These are phyloP conservation scores for Hemiprocne comata DNA, from an alignment of 2,113 vertebrate genomes.

Conservation along the genomic window DNA sequence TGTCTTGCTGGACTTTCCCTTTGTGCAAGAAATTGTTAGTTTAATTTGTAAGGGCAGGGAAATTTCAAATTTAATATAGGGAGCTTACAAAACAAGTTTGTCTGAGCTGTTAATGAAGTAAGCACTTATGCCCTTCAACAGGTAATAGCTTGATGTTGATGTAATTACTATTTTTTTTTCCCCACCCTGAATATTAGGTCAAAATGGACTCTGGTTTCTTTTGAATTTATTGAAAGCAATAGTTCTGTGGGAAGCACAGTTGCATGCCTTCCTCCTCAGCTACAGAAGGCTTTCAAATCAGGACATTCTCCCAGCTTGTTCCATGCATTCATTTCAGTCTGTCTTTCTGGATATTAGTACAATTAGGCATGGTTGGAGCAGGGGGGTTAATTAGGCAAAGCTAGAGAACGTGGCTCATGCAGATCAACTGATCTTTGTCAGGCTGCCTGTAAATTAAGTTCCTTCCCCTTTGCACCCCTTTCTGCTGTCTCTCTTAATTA, in stretches of 20 bases:
- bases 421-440: not conserved
- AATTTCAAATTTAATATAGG: constrained; percentile 51
- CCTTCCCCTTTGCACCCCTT: not conserved
- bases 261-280: not conserved
- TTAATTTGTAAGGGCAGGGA: constrained; percentile 52
- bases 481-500: not conserved
- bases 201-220: constrained; percentile 39
- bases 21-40: constrained; percentile 6
- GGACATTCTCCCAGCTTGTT: not conserved
- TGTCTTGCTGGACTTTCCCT: not conserved
- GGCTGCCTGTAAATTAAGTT: not conserved
- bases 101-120: constrained; percentile 50
- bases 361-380: not conserved
- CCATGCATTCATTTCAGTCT: not conserved
- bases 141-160: constrained; percentile 65
- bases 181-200: constrained; percentile 39
- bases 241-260: not conserved
- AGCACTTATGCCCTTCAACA: constrained; percentile 42
- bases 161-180: constrained; percentile 22
- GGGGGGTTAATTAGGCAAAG: not conserved
- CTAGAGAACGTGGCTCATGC: not conserved
- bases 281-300: not conserved
- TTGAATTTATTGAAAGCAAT: not conserved
- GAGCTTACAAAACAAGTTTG: constrained; percentile 65
- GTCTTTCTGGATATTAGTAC: not conserved